A percentile compares a stretch with the other conserved stretches of the same genome.
Conservation (phyloP, 2,113 vertebrate genomes). For the Empidonax traillii region DNA sequence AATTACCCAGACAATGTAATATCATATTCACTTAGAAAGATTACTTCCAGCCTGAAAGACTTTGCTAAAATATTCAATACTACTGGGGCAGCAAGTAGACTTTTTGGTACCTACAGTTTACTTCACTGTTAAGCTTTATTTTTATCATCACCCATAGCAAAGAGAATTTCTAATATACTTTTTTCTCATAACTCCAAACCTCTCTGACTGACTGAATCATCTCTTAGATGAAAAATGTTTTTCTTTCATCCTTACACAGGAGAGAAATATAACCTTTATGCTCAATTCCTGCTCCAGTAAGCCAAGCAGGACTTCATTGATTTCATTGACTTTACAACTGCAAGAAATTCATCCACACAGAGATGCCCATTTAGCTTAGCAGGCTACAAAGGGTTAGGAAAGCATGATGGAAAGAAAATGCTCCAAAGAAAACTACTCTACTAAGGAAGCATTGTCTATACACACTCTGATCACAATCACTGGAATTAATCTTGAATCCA, state of each 20-base stretch:
- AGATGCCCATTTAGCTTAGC: neutral
- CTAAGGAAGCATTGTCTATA: neutral
- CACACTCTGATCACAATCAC: neutral
- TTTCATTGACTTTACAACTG: neutral
- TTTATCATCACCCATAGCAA: neutral
- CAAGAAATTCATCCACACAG: neutral
- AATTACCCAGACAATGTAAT: neutral
- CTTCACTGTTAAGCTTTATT: neutral
- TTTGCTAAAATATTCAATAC: slow-evolving; percentile 12
- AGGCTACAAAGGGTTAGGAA: neutral
- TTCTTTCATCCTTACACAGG: neutral
- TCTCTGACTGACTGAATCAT: neutral
- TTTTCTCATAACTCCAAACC: neutral
- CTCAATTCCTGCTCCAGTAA: neutral
- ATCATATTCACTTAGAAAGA: neutral
- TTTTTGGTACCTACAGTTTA: neutral
- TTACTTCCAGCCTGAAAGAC: neutral
- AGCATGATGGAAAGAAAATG: neutral
- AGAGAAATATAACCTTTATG: slow-evolving; percentile 1
- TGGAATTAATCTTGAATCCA: neutral
- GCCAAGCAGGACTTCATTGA: neutral
- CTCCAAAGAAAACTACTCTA: neutral
- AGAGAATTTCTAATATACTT: neutral
- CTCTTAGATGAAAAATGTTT: slow-evolving; percentile 1
- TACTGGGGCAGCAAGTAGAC: neutral